Base-by-base conservation (phyloP, 2,113 vertebrate species). In the Melanocharis versteri region DNA sequence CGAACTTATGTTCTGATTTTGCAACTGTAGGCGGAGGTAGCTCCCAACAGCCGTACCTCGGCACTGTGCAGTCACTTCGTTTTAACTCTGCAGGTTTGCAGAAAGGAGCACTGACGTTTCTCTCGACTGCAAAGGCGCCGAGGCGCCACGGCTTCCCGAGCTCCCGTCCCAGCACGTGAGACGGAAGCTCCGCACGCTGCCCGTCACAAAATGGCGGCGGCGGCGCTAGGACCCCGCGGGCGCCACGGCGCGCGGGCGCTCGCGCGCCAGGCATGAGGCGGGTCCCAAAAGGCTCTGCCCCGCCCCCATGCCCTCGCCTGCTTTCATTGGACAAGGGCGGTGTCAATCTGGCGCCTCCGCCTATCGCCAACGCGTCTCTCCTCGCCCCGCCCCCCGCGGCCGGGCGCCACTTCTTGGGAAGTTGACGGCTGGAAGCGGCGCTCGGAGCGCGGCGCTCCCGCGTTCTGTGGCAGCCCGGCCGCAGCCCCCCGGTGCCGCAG, bases 141-240 rank as follows among this genome's bases (percentile, higher is more conserved):
- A 3, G 11, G 6, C 2, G 10, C 2, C 9, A 1, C 2, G 0
- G 1, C 9, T 3, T 2, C 69, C 39, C 31, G 2, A 3, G 26
- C 10, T 3, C 7, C 8, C 16, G 5, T 1, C 42, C 3, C 11
- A 0, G 3, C 23, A 0, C 2, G 11, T 26, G 1, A 5, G 1
- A 22, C 11, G 1, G 0, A 0, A 45, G 2, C 0, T 0, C 14
- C 18, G 2, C 2, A 1, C 1, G 4, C 0, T 2, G 6, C 11
- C 3, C 1, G 1, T 2, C 58, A 27, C 62, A 65, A 61, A 13
- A 71, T 39, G 88, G 87, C 71, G 50, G 18, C 15, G 4, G 18
- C 42, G 66, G 64, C 80, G 18, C 33, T 78, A 62, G 51, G 53
- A 30, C 70, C 42, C 42, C 1, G 30, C 73, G 11, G 22, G 3